Conservation (phyloP, 1,140 invertebrate species). For the Laupala kohalensis region DNA sequence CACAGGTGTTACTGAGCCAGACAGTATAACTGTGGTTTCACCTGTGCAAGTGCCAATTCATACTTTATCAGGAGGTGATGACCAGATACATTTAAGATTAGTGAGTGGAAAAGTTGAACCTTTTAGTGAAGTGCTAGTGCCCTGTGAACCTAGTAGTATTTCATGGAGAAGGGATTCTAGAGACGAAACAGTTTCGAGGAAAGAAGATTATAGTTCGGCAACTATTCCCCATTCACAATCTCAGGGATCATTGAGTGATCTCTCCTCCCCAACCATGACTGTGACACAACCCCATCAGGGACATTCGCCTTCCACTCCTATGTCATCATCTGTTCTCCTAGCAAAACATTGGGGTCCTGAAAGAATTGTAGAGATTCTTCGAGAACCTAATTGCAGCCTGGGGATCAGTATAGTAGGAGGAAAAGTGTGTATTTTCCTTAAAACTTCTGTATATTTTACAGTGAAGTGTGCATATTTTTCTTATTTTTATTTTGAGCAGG, state of each 20-base stretch:
- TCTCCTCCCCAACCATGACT: slow-evolving; percentile 5
- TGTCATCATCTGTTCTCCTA: slow-evolving; percentile 25
- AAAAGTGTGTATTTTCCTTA: slow-evolving; percentile 44
- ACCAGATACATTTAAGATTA: slow-evolving; percentile 10
- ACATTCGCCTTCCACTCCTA: slow-evolving; percentile 15
- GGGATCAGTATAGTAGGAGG: slow-evolving; percentile 97
- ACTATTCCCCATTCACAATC: neutral
- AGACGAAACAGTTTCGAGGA: neutral
- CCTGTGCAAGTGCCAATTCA: neutral
- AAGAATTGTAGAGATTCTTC: slow-evolving; percentile 53
- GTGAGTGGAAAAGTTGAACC: slow-evolving; percentile 15
- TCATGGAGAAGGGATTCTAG: neutral
- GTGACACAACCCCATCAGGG: slow-evolving; percentile 8
- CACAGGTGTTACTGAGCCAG: neutral
- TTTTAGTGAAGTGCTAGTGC: neutral
- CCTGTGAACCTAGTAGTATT: neutral
- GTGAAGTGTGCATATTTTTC: neutral
- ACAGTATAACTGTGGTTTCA: neutral
- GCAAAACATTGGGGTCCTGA: slow-evolving; percentile 82
- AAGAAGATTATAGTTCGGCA: neutral
- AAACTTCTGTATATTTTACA: neutral
- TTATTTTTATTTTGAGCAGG: slow-evolving; percentile 26
- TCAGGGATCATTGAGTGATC: neutral
- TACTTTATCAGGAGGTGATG: neutral
- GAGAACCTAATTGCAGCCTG: slow-evolving; percentile 59